Conservation (phyloP, 2,113 vertebrate species). For the Bolborhynchus lineola region DNA sequence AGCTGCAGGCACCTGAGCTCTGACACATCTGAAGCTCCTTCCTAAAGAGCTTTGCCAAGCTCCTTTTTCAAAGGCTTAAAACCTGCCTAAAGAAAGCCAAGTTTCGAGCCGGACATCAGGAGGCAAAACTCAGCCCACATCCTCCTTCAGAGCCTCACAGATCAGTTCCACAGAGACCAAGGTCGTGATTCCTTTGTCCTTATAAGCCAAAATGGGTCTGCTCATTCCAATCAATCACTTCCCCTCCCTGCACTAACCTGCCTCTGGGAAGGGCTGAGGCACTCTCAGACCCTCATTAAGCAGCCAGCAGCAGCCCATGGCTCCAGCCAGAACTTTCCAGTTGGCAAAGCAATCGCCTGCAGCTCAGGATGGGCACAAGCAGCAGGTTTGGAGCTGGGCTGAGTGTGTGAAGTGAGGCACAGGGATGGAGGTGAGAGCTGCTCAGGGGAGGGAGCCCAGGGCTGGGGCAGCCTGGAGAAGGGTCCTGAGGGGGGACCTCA, state of each 20-base stretch:
- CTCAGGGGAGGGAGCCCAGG: background rate
- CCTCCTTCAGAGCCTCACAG: background rate
- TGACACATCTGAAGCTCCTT: background rate
- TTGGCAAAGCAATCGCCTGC: background rate
- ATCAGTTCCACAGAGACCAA: background rate
- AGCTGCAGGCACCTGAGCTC: background rate
- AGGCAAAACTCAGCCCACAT: background rate
- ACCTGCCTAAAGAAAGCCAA: background rate
- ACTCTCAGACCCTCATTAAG: background rate
- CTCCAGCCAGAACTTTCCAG: background rate
- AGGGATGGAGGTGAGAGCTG: background rate
- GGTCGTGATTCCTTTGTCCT: background rate
- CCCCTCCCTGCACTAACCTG: background rate
- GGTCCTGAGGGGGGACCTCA: background rate
- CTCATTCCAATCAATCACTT: background rate
- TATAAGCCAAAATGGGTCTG: background rate
- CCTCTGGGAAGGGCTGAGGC: background rate
- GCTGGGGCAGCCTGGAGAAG: background rate
- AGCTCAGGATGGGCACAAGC: background rate
- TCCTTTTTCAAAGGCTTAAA: background rate
- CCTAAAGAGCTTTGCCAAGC: background rate
- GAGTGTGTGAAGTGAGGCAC: fast-evolving
- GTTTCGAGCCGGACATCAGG: background rate
- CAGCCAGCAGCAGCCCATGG: background rate
- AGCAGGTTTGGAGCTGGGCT: background rate